Evolutionary conservation across 2,797 vertebrate genomes (phyloP), one percentile per base, ranked within the genome.

Genomic region (Sebastes trivittatus): DNA sequence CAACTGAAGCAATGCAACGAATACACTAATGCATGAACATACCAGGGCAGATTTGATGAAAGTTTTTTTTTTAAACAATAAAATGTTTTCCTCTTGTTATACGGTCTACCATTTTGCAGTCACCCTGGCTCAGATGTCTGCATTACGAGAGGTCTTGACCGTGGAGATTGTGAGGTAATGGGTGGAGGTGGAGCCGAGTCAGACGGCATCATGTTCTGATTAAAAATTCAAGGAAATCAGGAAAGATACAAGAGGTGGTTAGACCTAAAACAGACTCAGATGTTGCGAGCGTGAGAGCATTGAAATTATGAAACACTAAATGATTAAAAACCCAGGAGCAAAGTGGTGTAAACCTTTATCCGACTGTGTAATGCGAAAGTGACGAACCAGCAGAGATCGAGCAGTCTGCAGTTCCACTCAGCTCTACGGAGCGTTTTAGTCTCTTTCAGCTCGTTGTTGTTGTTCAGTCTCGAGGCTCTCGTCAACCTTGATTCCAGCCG

Each of bases 131-230:
- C 58, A 65, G 83, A 72, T 54, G 42, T 75, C 23, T 49, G 72
- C 52, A 5, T 75, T 62, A 62, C 75, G 42, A 68, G 34, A 81
- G 42, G 22, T 34, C 42, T 72, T 81, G 75, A 72, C 58, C 58
- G 46, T 32, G 52, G 11, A 62, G 34, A 65, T 32, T 58, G 62
- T 73, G 2, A 71, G 52, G 59, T 84, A 59, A 79, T 66, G 63
- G 74, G 76, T 72, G 68, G 18, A 55, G 83, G 56, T 13, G 27
- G 36, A 75, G 72, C 60, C 71, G 67, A 88, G 66, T 89, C 72
- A 83, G 67, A 87, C 25, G 75, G 76, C 80, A 77, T 75, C 67
- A 23, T 77, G 82, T 62, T 90, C 82, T 78, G 23, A 90, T 87
- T 87, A 70, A 64, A 64, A 74, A 72, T 55, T 67, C 18, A 72